These are phyloP conservation scores for Neolamprologus hecqui DNA, from an alignment of 2,113 vertebrate species.

Conservation along the genomic window DNA sequence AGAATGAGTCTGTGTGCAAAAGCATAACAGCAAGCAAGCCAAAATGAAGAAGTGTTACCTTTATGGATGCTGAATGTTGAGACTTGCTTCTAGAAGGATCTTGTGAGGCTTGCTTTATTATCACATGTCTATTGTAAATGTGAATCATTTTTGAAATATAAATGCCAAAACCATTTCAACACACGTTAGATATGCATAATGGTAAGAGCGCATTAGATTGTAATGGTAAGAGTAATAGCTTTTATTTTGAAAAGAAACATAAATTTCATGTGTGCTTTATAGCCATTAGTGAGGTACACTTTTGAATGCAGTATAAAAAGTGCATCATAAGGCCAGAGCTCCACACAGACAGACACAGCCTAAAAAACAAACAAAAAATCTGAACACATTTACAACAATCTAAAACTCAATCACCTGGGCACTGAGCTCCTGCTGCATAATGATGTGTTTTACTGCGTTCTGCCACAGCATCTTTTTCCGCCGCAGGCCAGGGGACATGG, in stretches of 20 bases:
- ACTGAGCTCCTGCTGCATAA: slow-evolving; percentile 58
- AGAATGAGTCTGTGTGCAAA: neutral
- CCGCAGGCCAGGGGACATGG: slow-evolving; percentile 56
- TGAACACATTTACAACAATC: neutral
- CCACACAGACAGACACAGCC: neutral
- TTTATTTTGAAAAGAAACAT: neutral
- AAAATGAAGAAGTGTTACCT: neutral
- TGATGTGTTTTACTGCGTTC: slow-evolving; percentile 70
- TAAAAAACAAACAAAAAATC: neutral
- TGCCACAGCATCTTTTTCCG: slow-evolving; percentile 71
- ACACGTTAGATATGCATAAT: neutral
- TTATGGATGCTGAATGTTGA: neutral
- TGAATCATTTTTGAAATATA: neutral
- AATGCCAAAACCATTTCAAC: neutral
- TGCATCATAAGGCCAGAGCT: rapidly evolving
- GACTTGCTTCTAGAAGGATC: neutral
- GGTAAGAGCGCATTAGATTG: neutral
- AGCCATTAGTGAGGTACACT: neutral
- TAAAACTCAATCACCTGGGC: slow-evolving; percentile 35
- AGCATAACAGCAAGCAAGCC: neutral
- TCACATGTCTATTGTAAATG: neutral
- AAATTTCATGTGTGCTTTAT: neutral
- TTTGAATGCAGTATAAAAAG: neutral
- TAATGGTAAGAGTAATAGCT: neutral
- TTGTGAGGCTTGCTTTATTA: neutral